A percentile compares a stretch with the other conserved stretches of the same genome.
Conservation (phyloP, 2,797 vertebrate genomes). For the Mycteria americana region DNA sequence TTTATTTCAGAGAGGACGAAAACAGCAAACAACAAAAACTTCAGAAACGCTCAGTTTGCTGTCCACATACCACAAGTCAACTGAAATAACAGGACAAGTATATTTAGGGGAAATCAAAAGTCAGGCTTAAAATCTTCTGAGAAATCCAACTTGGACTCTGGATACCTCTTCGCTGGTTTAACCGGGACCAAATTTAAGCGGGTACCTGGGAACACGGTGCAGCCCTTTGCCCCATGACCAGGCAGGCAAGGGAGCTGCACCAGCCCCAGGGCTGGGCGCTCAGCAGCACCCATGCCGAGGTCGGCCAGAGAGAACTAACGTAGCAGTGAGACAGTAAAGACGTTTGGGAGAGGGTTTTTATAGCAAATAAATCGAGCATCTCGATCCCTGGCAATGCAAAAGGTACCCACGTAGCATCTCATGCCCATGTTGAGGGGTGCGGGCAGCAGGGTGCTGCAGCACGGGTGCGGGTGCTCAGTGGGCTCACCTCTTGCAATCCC, state of each 20-base stretch:
- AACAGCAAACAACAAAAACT: not conserved
- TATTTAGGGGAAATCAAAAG: not conserved
- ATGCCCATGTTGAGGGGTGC: accelerated
- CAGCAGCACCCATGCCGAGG: accelerated
- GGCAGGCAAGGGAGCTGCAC: not conserved
- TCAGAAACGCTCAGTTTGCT: not conserved
- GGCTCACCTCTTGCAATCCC: not conserved
- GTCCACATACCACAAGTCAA: not conserved
- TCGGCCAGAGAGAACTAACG: not conserved
- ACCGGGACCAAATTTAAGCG: accelerated
- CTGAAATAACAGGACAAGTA: not conserved
- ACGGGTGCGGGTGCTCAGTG: accelerated
- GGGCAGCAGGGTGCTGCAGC: not conserved
- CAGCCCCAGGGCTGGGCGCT: not conserved
- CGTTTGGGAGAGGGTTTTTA: not conserved
- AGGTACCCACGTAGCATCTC: accelerated
- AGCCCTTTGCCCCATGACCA: not conserved
- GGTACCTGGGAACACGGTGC: not conserved
- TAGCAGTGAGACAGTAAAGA: accelerated
- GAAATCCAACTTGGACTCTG: not conserved
- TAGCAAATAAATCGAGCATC: not conserved
- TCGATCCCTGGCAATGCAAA: not conserved
- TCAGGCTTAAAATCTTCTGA: not conserved
- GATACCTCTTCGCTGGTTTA: not conserved
- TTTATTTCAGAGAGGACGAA: not conserved